These are phyloP conservation scores for Cynaeus angustus DNA, from an alignment of 2,888 invertebrate species.

Conservation along the genomic window DNA sequence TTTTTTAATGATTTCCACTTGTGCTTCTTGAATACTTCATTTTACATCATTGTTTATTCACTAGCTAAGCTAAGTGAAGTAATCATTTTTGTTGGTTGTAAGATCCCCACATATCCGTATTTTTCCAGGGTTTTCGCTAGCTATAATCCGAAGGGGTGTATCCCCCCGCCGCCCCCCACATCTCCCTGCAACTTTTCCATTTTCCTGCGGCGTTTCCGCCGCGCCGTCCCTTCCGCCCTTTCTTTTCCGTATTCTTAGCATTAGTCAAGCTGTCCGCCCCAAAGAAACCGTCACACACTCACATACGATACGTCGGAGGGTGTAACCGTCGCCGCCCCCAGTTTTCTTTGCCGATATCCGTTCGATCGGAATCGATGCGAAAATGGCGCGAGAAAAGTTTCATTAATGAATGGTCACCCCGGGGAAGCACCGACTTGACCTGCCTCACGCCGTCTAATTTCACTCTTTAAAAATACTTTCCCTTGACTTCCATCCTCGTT, in stretches of 20 bases:
- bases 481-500: constrained; percentile 69
- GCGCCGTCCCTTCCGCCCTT: constrained; percentile 49
- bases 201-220: constrained; percentile 34
- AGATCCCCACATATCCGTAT: neutral
- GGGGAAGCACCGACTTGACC: constrained; percentile 65
- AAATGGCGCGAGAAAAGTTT: constrained; percentile 61
- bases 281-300: constrained; percentile 68
- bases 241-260: constrained; percentile 56
- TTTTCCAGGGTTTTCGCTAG: neutral
- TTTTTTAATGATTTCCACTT: too few species aligned
- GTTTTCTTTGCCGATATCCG: constrained; percentile 63
- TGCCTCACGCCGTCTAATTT: constrained; percentile 71
- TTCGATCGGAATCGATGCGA: constrained; percentile 68
- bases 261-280: constrained; percentile 66
- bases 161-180: constrained; percentile 11
- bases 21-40: too few species aligned
- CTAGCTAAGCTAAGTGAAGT: too few species aligned
- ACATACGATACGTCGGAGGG: constrained; percentile 69
- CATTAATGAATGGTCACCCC: constrained; percentile 60
- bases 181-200: constrained; percentile 34
- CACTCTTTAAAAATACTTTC: constrained; percentile 72
- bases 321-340: constrained; percentile 65
- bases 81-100: too few species aligned
- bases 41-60: too few species aligned
- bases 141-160: neutral